These are phyloP conservation scores for Synaphobranchus kaupii DNA, from an alignment of 2,797 vertebrate species.

Conservation along the genomic window DNA sequence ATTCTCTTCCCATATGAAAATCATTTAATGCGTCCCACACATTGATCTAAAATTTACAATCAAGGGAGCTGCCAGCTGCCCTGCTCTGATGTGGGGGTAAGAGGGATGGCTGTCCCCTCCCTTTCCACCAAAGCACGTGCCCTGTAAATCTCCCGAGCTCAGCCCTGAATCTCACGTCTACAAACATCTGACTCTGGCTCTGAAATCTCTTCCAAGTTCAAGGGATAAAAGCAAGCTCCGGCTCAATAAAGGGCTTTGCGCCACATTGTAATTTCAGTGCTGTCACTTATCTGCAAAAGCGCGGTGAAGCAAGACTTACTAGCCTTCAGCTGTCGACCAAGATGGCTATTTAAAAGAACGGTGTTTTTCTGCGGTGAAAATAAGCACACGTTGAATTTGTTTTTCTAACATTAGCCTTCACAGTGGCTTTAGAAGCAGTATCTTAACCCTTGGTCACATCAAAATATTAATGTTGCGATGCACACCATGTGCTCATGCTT, in stretches of 20 bases:
- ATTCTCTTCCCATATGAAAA: not conserved
- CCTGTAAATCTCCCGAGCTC: not conserved
- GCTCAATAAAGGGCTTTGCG: not conserved
- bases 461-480: not conserved
- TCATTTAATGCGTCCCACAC: too few species aligned
- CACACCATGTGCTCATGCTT: not conserved
- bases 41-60: not conserved
- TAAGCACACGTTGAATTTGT: not conserved
- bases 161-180: constrained; percentile 6
- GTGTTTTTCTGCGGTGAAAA: not conserved
- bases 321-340: not conserved
- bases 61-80: not conserved
- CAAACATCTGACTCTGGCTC: not conserved
- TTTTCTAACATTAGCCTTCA: not conserved
- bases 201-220: constrained; percentile 6
- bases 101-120: not conserved
- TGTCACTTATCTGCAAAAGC: not conserved
- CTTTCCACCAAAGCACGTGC: not conserved
- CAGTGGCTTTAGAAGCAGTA: not conserved
- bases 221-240: not conserved
- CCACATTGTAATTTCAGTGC: not conserved
- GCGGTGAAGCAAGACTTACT: not conserved
- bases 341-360: not conserved
- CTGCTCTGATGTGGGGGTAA: not conserved
- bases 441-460: not conserved